Base-by-base conservation (phyloP, 2,888 invertebrate genomes). In the Stegana nigrithorax region DNA sequence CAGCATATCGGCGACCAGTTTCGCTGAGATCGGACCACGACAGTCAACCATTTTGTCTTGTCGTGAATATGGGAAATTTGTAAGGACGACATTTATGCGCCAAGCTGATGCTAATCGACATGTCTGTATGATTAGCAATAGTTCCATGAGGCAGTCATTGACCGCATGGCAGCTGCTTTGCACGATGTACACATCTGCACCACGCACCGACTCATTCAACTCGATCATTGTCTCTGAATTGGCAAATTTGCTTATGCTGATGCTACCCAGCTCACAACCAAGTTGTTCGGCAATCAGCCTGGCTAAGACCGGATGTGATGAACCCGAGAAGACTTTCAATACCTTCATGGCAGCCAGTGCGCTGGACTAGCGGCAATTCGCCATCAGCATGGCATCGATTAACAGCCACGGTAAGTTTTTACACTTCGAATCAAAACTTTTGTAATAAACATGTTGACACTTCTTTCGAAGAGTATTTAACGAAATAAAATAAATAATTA, bases 1-100 rank as follows among this genome's bases (percentile, higher is more conserved):
- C 1, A 67, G 36, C 63, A 67, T 47, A 8, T 59, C 62, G 7
- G 67, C 65, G n/a, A 67, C 67, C 47, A 67, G 27, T 27, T 64
- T 67, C 47, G 67, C 66, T 5, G 64, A 42, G 4, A 64, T 64
- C 8, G 64, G 64, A 26, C 60, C 59, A 19, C 59, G 47, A 14
- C 51, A 27, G 0, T 19, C n/a, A 1, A 8, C 17, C 63, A 67
- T 36, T 19, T 62, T 62, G 19, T 66, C 64, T 19, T 64, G 66
- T 2, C 66, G 47, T 1, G 61, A 21, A 23, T 64, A 66, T 1
- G 64, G 61, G 29, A 64, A 66, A 6, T 39, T 23, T 12, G 64
- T 62, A 44, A 62, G 8, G 14, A 64, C 62, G 4, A 57, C 62
- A 8, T 59, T 62, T 7, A 64, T 61, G 10, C 47, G 53, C 6